Conservation (phyloP, 2,888 invertebrate species). For the Parapristionchus giblindavisi region DNA sequence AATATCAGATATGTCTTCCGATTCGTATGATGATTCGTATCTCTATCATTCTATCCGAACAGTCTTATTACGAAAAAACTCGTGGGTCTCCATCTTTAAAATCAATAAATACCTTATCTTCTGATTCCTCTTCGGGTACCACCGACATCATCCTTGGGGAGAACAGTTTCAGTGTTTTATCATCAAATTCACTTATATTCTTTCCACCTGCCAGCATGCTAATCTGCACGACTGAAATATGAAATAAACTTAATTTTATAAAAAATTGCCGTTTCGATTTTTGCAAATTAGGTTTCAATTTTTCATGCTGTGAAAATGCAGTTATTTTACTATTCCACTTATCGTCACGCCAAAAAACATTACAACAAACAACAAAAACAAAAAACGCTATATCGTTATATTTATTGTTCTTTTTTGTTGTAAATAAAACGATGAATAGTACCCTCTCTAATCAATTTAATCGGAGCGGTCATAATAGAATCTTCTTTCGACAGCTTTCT, state of each 20-base stretch:
- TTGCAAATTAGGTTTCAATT: slow-evolving; percentile 44
- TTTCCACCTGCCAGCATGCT: slow-evolving; percentile 62
- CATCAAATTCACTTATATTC: slow-evolving; percentile 63
- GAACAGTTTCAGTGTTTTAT: slow-evolving; percentile 62
- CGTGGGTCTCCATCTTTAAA: not conserved
- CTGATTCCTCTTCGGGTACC: slow-evolving; percentile 64
- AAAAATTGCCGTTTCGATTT: slow-evolving; percentile 1
- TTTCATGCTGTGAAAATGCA: too few relatives aligned
- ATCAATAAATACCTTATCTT: slow-evolving; percentile 39
- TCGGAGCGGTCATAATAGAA: slow-evolving; percentile 33
- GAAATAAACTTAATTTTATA: not conserved
- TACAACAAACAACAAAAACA: too few relatives aligned
- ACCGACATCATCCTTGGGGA: slow-evolving; percentile 65
- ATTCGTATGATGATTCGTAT: slow-evolving; percentile 36
- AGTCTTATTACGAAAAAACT: not conserved
- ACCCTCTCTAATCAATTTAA: slow-evolving; percentile 46
- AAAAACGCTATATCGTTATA: too few relatives aligned
- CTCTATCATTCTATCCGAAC: slow-evolving; percentile 1
- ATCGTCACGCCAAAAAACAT: too few relatives aligned
- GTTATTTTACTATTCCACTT: too few relatives aligned
- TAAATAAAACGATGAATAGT: too few relatives aligned
- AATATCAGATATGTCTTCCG: too few relatives aligned
- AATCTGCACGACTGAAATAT: slow-evolving; percentile 45
- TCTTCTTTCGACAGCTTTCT: not conserved
- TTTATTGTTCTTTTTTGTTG: too few relatives aligned